Evolutionary conservation across 2,797 vertebrate genomes (phyloP), one percentile per base, ranked within the genome.

Genomic region (Parauchenoglanis ngamensis): DNA sequence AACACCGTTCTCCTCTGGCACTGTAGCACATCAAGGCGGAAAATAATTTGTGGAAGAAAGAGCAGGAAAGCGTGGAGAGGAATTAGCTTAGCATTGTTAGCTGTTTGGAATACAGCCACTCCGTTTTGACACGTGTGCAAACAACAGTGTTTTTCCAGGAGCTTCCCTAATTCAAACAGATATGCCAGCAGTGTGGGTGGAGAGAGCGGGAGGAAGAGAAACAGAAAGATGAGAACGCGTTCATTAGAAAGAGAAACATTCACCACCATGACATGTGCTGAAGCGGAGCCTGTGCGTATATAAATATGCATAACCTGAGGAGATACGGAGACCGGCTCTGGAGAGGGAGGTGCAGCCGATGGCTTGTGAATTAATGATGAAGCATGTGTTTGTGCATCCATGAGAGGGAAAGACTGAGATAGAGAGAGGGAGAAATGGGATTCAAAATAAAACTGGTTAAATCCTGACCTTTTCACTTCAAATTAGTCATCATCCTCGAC

Each of bases 291-390:
- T 93, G 94, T 92, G 92, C 92, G 91, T 92, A 91, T 94, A 95
- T 95, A 95, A 95, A 96, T 96, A 95, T 95, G 94, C 94, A 95
- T 93, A 92, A 94, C 92, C 92, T 93, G 93, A 92, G 92, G 87
- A 94, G 95, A 94, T 91, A 94, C 91, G 15, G 89, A 93, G 93
- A 91, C 92, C 88, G 94, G 92, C 93, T 94, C 94, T 86, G 93
- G 93, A 94, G 92, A 92, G 91, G 91, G 94, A 93, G 91, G 92
- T 89, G 67, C 92, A 92, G 93, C 92, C 91, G 94, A 94, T 94
- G 93, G 92, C 90, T 94, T 82, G 91, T 95, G 94, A 94, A 95
- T 96, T 93, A 96, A 94, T 95, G 93, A 95, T 95, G 94, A 80
- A 88, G 75, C 44, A 73, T 68, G 72, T 57, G n/a, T 61, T 56